Evolutionary conservation across 2,113 vertebrate species (phyloP).

Genomic region (Rhadina sibilatrix): DNA sequence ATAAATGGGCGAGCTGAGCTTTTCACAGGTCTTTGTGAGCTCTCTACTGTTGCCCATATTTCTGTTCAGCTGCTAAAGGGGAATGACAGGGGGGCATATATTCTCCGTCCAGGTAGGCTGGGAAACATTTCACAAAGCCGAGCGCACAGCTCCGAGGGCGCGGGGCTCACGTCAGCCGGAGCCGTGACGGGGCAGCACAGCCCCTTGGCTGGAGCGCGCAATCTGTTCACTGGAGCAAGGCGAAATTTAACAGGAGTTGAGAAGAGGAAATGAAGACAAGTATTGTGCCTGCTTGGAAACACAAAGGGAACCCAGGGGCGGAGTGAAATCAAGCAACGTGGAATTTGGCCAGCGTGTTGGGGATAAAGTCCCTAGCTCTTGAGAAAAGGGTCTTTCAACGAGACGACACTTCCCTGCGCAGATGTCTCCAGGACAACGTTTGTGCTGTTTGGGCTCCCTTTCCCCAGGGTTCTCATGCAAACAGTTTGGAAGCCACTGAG

Average conservation of each 20-base stretch:
- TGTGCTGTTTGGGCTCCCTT: neutral
- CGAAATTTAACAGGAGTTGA: neutral
- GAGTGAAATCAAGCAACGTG: neutral
- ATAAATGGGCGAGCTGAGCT: conserved; percentile 53
- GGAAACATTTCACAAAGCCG: neutral
- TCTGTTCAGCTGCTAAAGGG: neutral
- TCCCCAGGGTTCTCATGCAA: neutral
- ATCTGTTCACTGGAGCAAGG: neutral
- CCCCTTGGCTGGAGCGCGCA: neutral
- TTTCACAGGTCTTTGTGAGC: conserved; percentile 42
- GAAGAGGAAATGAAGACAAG: neutral
- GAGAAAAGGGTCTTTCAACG: neutral
- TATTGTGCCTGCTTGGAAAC: neutral
- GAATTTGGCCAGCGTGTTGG: neutral
- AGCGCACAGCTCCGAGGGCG: fast-evolving
- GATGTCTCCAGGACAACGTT: neutral
- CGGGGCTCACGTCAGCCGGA: neutral
- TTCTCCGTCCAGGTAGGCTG: neutral
- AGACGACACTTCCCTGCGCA: neutral
- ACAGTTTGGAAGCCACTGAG: neutral
- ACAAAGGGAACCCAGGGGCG: neutral
- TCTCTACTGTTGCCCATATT: neutral
- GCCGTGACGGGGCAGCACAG: neutral
- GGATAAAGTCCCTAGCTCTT: neutral
- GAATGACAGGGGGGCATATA: neutral